Percentiles rank a stretch among this genome's conserved stretches.
These are phyloP conservation scores for Sebastes fasciatus DNA, from an alignment of 2,113 vertebrate species.

Conservation along the genomic window DNA sequence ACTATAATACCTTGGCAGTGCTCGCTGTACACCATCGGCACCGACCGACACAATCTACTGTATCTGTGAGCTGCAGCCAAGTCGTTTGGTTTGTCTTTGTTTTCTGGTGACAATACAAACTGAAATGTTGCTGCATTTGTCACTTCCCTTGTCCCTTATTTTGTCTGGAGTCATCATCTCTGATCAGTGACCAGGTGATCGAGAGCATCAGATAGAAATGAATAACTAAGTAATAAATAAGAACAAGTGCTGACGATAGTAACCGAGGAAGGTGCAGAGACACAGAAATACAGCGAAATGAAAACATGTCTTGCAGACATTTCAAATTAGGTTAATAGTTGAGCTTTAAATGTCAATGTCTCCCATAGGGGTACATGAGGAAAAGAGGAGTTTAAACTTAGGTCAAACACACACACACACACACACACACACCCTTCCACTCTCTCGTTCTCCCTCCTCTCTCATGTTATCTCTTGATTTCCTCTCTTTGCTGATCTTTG, in stretches of 20 bases:
- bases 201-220: not conserved
- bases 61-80: constrained; percentile 25
- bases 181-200: not conserved
- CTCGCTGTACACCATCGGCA: constrained; percentile 30
- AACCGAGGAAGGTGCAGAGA: not conserved
- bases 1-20: constrained; percentile 49
- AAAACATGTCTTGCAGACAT: not conserved
- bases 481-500: not conserved
- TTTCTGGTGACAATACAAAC: constrained; percentile 27
- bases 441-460: not conserved
- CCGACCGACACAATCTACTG: constrained; percentile 5
- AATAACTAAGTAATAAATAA: not conserved
- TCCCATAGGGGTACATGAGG: not conserved
- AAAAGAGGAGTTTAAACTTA: not conserved
- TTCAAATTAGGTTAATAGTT: not conserved
- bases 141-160: constrained; percentile 8
- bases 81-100: constrained; percentile 30
- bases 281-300: not conserved
- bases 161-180: constrained; percentile 4
- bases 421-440: not conserved
- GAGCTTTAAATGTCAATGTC: not conserved
- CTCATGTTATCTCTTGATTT: not conserved
- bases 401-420: constrained; percentile 7
- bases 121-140: constrained; percentile 9
- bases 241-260: not conserved